These are phyloP conservation scores for rat (Rattus norvegicus) DNA, from an alignment of 2,113 vertebrate genomes.

Conservation along the genomic window DNA sequence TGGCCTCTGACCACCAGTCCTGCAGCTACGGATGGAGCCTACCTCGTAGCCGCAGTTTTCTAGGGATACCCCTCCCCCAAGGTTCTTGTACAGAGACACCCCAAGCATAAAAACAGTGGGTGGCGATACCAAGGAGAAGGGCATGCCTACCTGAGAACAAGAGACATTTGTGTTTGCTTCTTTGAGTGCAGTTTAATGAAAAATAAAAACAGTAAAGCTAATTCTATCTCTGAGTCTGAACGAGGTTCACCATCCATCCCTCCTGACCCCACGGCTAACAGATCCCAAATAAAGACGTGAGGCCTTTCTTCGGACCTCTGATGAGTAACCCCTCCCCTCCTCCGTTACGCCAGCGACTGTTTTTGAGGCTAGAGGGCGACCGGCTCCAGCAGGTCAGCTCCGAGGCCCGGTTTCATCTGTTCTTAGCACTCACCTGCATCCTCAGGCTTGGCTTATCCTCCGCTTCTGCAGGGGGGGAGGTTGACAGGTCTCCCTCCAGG, in stretches of 20 bases:
- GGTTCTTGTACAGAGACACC: background rate
- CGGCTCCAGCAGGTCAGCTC: background rate
- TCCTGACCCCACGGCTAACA: background rate
- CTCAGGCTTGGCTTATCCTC: background rate
- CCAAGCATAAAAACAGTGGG: fast-evolving
- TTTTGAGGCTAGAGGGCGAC: background rate
- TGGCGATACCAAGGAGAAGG: background rate
- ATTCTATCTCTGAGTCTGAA: too few species aligned
- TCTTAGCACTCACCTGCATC: background rate
- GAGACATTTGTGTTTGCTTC: background rate
- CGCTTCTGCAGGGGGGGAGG: background rate
- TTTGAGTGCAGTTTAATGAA: background rate
- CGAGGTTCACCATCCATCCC: background rate
- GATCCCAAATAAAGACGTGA: background rate
- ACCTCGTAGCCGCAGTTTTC: slow-evolving; percentile 79
- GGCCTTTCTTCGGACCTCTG: background rate
- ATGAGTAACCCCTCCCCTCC: too few species aligned
- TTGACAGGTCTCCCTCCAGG: background rate
- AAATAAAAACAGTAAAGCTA: background rate
- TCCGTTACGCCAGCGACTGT: background rate
- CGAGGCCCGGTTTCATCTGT: too few species aligned
- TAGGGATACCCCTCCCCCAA: background rate
- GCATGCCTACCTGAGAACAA: background rate
- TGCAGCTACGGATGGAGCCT: slow-evolving; percentile 39
- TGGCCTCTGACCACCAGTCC: background rate